These are phyloP conservation scores for Esox masquinongy DNA, from an alignment of 2,797 vertebrate species.

Conservation along the genomic window DNA sequence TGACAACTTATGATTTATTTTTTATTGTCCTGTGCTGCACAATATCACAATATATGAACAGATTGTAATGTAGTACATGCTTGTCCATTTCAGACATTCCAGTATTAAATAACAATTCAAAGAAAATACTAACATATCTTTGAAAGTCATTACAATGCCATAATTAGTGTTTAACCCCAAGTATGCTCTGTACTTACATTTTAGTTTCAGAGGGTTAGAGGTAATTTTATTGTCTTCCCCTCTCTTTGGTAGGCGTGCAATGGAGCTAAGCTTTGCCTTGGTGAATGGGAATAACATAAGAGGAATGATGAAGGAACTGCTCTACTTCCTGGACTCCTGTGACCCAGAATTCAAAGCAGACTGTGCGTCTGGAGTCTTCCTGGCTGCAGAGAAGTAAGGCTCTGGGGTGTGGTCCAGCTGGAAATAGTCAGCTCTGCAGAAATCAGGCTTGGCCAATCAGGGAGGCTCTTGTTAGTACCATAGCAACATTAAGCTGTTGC, in stretches of 20 bases:
- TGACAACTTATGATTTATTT: too few species aligned
- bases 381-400: slow-evolving; percentile 97
- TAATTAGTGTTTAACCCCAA: too few species aligned
- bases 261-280: slow-evolving; percentile 98
- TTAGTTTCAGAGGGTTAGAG: not conserved
- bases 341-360: slow-evolving; percentile 99
- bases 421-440: not conserved
- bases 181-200: not conserved
- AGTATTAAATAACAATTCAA: too few species aligned
- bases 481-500: not conserved
- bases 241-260: slow-evolving; percentile 83
- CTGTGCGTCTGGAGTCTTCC: slow-evolving; percentile 97
- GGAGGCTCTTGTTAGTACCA: not conserved
- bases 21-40: too few species aligned
- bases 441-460: not conserved
- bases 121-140: too few species aligned
- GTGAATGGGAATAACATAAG: slow-evolving; percentile 99
- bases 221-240: not conserved
- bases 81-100: too few species aligned
- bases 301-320: slow-evolving; percentile 99
- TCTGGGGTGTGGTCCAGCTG: not conserved
- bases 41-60: too few species aligned
- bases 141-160: not conserved
- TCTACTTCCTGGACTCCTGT: slow-evolving; percentile 98
- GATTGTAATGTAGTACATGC: too few species aligned